Percentiles rank a stretch among this genome's conserved stretches.
phyloP scores from a whole-genome alignment of 1,140 invertebrate species.

The Nymphalis io region DNA sequence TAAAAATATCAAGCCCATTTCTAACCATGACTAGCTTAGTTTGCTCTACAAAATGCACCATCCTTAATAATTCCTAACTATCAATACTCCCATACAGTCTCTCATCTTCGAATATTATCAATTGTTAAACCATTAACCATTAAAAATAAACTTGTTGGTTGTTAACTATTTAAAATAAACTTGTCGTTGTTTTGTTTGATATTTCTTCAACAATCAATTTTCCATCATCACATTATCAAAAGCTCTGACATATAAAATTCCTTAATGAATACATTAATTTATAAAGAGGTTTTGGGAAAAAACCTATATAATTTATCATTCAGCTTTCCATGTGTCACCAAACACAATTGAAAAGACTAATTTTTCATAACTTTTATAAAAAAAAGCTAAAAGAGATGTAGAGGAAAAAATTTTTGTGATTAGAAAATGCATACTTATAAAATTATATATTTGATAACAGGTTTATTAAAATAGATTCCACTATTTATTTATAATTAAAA shows the following conservation, averaged over 20 bases:
- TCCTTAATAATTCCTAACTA: conserved; percentile 48
- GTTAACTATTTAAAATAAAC: background rate
- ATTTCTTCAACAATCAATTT: conserved; percentile 1
- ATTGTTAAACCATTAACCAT: background rate
- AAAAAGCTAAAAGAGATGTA: conserved; percentile 9
- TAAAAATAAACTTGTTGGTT: background rate
- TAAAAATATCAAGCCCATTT: conserved; percentile 39
- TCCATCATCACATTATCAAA: conserved; percentile 16
- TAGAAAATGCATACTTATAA: conserved; percentile 20
- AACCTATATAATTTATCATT: background rate
- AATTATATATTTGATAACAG: conserved; percentile 22
- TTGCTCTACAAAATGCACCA: conserved; percentile 55
- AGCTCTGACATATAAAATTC: conserved; percentile 14
- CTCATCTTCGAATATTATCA: conserved; percentile 15
- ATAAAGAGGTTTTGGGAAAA: background rate
- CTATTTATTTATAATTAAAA: conserved; percentile 10
- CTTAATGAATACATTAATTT: background rate
- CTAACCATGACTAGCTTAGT: conserved; percentile 55
- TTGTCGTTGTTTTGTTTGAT: background rate
- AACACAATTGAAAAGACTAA: conserved; percentile 7
- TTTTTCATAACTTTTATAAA: conserved; percentile 3
- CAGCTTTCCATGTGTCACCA: conserved; percentile 1
- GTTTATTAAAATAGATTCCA: conserved; percentile 24
- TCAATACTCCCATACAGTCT: conserved; percentile 30
- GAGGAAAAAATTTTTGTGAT: conserved; percentile 16